phyloP scores from a whole-genome alignment of 2,888 invertebrate species.

The Pandemis heparana region DNA sequence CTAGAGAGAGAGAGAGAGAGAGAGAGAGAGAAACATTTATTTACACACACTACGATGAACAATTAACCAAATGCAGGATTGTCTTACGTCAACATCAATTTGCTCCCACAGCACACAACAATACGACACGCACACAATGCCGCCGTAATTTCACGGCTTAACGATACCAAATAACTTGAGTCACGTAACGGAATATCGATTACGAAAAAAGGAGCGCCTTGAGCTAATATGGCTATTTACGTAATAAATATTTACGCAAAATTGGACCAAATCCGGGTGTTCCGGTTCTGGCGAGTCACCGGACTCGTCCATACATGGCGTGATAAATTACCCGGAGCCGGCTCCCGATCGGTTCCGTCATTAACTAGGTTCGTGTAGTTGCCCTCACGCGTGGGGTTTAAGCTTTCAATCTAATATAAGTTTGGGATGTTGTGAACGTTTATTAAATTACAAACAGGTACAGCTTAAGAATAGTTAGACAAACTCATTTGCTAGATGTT shows the following conservation, averaged over 20 bases:
- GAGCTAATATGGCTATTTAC: slow-evolving; percentile 40
- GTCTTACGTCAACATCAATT: slow-evolving; percentile 3
- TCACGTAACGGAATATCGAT: slow-evolving; percentile 45
- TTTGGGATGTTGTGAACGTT: slow-evolving; percentile 64
- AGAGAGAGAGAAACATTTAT: too few species aligned
- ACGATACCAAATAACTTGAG: slow-evolving; percentile 38
- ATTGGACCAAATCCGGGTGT: slow-evolving; percentile 39
- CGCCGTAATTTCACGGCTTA: slow-evolving; percentile 37
- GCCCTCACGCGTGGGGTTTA: slow-evolving; percentile 62
- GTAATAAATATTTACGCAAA: slow-evolving; percentile 44
- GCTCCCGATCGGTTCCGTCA: slow-evolving; percentile 60
- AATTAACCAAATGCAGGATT: neutral
- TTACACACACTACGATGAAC: neutral
- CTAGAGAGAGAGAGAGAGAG: too few species aligned
- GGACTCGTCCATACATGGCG: slow-evolving; percentile 52
- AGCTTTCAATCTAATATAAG: slow-evolving; percentile 67
- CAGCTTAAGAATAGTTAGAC: slow-evolving; percentile 56
- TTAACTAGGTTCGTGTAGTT: slow-evolving; percentile 72
- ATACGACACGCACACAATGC: slow-evolving; percentile 13
- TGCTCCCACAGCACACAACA: neutral
- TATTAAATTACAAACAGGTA: slow-evolving; percentile 63
- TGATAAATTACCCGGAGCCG: slow-evolving; percentile 68
- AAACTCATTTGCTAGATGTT: slow-evolving; percentile 37
- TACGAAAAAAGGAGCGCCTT: slow-evolving; percentile 41
- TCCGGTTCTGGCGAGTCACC: slow-evolving; percentile 53